Evolutionary conservation across 64 coral and sea anemone species (phyloP), one percentile per base, ranked within the genome.

Genomic region (Trachythela sp.): DNA sequence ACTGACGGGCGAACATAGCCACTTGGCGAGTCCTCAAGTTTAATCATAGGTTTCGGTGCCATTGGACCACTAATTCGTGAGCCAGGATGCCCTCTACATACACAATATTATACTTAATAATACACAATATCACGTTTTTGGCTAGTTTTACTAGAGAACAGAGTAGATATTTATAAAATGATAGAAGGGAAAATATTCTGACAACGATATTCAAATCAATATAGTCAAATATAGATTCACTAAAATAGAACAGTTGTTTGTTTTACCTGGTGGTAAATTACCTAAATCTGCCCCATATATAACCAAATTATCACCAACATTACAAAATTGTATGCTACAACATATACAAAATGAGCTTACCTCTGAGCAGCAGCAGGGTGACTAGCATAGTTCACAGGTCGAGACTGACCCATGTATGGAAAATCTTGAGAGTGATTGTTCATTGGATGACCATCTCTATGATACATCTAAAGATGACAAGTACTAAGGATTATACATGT

Each of bases 1-100:
- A 99, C 90, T 33, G 89, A 86, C 33, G 93, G 91, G 35, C 96
- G 90, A 38, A 87, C 85, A 84, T 92, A 92, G 33, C 90, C 90
- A 86, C 87, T 86, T 30, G 90, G 90, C 45, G 88, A 88, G 18
- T 89, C 36, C 3, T 94, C 90, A 0, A 80, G 32, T 80, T 80
- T 80, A 35, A 80, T 39, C 3, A 37, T 2, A 36, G 32, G 32
- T 80, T 39, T 80, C 22, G 20, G 56, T 64, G 56, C 20, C 8
- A 27, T 5, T 64, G 56, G 22, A 64, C 56, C 17, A 64, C 18
- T 27, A n/a, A 64, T 64, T 20, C 56, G 56, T 64, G 56, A 64
- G 8, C 56, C 56, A 24, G 56, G 56, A 64, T 64, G 56, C 56
- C 56, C 56, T 64, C 56, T 64, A 22, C 26, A 15, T 20, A 64